Conservation (phyloP, 2,888 invertebrate species). For the Noctua janthe region DNA sequence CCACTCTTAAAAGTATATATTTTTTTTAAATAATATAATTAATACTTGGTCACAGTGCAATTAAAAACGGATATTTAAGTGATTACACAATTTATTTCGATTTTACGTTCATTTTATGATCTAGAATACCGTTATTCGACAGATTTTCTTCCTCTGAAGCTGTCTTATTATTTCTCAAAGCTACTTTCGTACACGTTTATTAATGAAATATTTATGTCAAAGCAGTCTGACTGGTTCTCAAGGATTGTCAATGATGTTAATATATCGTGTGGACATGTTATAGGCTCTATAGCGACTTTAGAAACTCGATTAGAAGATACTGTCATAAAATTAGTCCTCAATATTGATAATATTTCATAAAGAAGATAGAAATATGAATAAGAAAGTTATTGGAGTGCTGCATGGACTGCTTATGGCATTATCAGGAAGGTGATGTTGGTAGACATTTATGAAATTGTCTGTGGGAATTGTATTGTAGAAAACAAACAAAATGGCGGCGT, state of each 20-base stretch:
- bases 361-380: background rate
- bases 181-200: conserved; percentile 51
- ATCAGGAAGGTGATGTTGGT: background rate
- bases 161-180: conserved; percentile 34
- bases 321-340: background rate
- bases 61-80: conserved; percentile 9
- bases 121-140: conserved; percentile 17
- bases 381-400: background rate
- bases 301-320: conserved; percentile 28
- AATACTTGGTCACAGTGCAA: background rate
- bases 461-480: background rate
- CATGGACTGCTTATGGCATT: background rate
- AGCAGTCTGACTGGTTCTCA: conserved; percentile 64
- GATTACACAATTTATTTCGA: conserved; percentile 6
- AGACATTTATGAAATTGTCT: background rate
- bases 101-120: conserved; percentile 1
- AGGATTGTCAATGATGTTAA: conserved; percentile 61
- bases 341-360: background rate
- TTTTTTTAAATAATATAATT: conserved; percentile 1
- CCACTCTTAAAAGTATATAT: background rate
- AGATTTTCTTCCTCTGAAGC: conserved; percentile 33
- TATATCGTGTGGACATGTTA: conserved; percentile 31
- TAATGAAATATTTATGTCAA: conserved; percentile 49
- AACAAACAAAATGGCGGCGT: background rate
- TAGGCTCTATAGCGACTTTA: conserved; percentile 22